phyloP scores from a whole-genome alignment of 2,888 invertebrate species.

The Tromatobia lineatoria region DNA sequence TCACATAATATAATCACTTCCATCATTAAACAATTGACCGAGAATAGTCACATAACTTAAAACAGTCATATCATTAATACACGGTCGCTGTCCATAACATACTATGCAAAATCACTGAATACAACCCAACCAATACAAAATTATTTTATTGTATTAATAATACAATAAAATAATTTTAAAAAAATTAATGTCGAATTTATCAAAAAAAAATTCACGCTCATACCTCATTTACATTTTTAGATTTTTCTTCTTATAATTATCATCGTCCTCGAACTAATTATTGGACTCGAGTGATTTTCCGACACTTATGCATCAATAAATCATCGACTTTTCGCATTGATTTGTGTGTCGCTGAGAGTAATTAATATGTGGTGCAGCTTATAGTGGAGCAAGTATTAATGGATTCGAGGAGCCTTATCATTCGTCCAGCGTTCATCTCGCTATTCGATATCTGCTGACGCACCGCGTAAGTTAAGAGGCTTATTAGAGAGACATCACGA shows the following conservation, averaged over 20 bases:
- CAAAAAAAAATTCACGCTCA: too few relatives aligned
- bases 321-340: slow-evolving; percentile 10
- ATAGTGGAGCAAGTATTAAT: slow-evolving; percentile 13
- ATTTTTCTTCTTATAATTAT: background rate
- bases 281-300: background rate
- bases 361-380: slow-evolving; percentile 9
- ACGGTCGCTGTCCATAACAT: too few relatives aligned
- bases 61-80: too few relatives aligned
- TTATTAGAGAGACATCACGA: background rate
- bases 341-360: background rate
- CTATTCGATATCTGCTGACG: slow-evolving; percentile 19
- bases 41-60: too few relatives aligned
- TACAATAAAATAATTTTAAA: too few relatives aligned
- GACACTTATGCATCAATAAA: background rate
- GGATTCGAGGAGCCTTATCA: slow-evolving; percentile 15
- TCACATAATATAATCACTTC: too few relatives aligned
- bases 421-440: background rate
- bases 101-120: too few relatives aligned
- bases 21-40: too few relatives aligned
- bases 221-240: background rate
- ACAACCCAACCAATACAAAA: too few relatives aligned
- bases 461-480: background rate
- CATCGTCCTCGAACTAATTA: too few relatives aligned
- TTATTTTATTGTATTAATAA: too few relatives aligned
- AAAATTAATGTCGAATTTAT: too few relatives aligned